Conservation (phyloP, 1,140 invertebrate species). For the Hypsibius dujardini region DNA sequence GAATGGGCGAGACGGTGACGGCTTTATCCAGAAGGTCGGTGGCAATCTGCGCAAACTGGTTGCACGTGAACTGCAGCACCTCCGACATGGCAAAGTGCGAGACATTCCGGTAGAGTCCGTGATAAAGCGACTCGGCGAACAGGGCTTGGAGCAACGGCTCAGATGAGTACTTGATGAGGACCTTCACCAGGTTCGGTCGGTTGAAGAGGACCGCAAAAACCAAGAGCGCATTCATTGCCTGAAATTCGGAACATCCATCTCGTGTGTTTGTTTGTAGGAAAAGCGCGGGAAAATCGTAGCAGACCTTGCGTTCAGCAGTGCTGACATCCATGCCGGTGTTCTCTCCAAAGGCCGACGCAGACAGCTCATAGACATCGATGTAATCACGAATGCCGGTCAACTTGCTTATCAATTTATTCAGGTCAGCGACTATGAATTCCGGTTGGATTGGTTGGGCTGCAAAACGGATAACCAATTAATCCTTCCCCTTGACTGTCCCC, state of each 20-base stretch:
- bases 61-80: neutral
- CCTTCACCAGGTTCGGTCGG: neutral
- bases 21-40: neutral
- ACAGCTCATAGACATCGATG: conserved; percentile 1
- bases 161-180: neutral
- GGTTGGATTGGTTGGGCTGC: neutral
- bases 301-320: neutral
- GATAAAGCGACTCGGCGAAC: neutral
- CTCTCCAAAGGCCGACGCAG: neutral
- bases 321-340: neutral
- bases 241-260: neutral
- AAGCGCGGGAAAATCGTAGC: too few species aligned
- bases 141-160: conserved; percentile 13
- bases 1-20: neutral
- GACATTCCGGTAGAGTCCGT: neutral
- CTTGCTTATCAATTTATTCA: neutral
- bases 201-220: conserved; percentile 3
- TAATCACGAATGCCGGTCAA: neutral
- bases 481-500: too few species aligned
- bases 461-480: neutral
- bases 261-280: too few species aligned
- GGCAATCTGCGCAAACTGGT: neutral
- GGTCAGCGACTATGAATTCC: neutral
- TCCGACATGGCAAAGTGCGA: neutral
- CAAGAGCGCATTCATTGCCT: conserved; percentile 12